phyloP scores from a whole-genome alignment of 2,113 vertebrate genomes.

The Pitta sordida region DNA sequence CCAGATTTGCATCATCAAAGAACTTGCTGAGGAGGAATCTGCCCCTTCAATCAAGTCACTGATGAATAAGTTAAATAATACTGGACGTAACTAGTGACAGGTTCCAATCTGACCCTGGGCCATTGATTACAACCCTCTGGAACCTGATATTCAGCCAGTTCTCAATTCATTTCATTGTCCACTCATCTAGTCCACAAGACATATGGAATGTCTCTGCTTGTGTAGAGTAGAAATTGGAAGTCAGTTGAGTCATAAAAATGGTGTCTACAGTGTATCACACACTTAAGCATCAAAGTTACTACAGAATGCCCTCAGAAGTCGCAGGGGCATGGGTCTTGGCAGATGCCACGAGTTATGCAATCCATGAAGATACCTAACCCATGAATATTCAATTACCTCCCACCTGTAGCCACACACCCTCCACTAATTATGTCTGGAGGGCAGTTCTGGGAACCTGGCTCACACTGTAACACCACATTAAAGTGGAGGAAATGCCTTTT shows the following conservation, averaged over 20 bases:
- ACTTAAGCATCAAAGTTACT: not conserved
- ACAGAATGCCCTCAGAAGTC: no score
- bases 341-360: no score
- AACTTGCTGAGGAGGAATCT: not conserved
- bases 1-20: not conserved
- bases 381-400: no score
- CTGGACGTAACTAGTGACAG: not conserved
- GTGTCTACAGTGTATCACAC: not conserved
- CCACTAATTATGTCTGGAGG: no score
- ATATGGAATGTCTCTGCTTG: not conserved
- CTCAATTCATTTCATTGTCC: not conserved
- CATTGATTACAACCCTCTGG: not conserved
- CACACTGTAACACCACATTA: no score
- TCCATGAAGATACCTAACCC: no score
- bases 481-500: no score
- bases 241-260: not conserved
- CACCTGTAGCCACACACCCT: no score
- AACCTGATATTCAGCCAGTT: not conserved
- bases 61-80: not conserved
- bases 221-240: not conserved
- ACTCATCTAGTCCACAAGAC: not conserved
- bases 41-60: not conserved
- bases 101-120: not conserved
- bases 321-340: no score
- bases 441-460: no score